phyloP scores from a whole-genome alignment of 2,888 invertebrate species.

The Chorisops tibialis region DNA sequence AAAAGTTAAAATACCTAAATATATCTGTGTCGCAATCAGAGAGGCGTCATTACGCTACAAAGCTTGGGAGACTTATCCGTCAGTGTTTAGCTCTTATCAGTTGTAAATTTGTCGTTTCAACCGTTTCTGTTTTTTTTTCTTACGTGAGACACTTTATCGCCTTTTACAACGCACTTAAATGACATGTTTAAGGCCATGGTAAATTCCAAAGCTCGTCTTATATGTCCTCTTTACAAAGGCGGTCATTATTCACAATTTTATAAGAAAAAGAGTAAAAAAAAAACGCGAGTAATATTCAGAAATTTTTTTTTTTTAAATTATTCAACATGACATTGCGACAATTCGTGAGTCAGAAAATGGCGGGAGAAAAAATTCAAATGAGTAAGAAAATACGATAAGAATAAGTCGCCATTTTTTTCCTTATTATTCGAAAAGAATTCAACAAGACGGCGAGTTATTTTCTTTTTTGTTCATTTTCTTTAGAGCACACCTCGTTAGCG shows the following conservation, averaged over 20 bases:
- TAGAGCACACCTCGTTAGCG: constrained; percentile 6
- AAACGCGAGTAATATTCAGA: neutral
- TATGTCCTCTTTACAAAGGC: constrained; percentile 16
- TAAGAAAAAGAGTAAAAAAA: constrained; percentile 4
- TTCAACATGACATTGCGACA: constrained; percentile 8
- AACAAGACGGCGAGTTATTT: too few relatives aligned
- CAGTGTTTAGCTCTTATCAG: constrained; percentile 16
- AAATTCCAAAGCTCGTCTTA: constrained; percentile 4
- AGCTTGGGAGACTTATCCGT: constrained; percentile 11
- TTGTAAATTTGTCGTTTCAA: constrained; percentile 19
- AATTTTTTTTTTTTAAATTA: neutral
- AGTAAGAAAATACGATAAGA: constrained; percentile 10
- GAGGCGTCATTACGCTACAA: neutral
- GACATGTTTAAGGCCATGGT: constrained; percentile 17
- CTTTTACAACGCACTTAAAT: constrained; percentile 8
- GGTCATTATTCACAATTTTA: constrained; percentile 15
- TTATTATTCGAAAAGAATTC: neutral
- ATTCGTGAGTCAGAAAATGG: constrained; percentile 10
- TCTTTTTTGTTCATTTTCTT: neutral
- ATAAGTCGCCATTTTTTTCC: constrained; percentile 6
- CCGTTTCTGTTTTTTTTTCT: neutral
- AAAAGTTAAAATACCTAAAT: constrained; percentile 1
- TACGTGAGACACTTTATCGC: constrained; percentile 7
- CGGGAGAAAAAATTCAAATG: neutral
- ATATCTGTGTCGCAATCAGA: constrained; percentile 17